Evolutionary conservation across 2,797 vertebrate species (phyloP), one percentile per base, ranked within the genome.

Genomic region (Capromys pilorides): DNA sequence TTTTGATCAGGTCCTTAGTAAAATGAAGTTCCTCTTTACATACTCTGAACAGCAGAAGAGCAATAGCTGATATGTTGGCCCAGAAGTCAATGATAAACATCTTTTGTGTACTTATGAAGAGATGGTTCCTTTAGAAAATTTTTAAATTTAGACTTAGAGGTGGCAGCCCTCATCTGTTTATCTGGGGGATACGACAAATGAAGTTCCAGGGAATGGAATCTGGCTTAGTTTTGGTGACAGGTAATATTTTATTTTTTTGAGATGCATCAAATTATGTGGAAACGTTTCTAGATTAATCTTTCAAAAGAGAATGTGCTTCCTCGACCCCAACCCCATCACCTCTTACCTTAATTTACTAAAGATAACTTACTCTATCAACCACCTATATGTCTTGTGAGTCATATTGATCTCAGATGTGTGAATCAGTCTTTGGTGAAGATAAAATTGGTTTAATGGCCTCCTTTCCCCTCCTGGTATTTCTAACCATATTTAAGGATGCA

Each of bases 381-480:
- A 86, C 33, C 78, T 91, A 6, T 91, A 41, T 84, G 62, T 96
- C 95, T 97, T 97, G 82, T 92, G 90, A 96, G 86, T 84, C 41
- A 81, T 97, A 96, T 92, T 89, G 96, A 97, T 96, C 93, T 96
- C 57, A 97, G 89, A 85, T 89, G 21, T 75, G 95, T 88, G 95
- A 94, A 91, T 88, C n/a, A 95, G 28, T 94, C 91, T 89, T 94
- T 88, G 96, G 94, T 90, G 86, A 91, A 67, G 62, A 95, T 96
- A 97, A 98, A 97, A 97, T 94, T 94, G 91, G 86, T 96, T 97
- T 97, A 96, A 96, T 79, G 88, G 80, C 59, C 80, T 93, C 88
- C 67, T 96, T 89, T 11, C 64, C 41, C 81, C 9, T 96, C 87
- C 24, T 86, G 69, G 84, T 57, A 61, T 92, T 95, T 96, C 88